A percentile compares a stretch with the other conserved stretches of the same genome.
These are phyloP conservation scores for Apolygus lucorum DNA, from an alignment of 1,140 invertebrate genomes.

Conservation along the genomic window DNA sequence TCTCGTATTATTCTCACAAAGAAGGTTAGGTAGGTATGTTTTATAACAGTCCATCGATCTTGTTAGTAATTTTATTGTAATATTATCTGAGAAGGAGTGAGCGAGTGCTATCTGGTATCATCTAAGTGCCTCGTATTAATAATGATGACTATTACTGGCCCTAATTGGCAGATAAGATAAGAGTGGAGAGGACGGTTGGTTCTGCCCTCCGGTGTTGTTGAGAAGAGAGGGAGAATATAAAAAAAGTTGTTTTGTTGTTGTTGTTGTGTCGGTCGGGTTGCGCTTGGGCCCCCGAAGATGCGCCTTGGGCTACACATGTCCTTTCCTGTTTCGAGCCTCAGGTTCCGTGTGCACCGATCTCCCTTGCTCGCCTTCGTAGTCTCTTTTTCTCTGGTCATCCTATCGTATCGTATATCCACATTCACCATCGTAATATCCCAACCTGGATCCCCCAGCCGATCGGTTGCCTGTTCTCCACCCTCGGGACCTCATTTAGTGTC, in stretches of 20 bases:
- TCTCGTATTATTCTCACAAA: too few relatives aligned
- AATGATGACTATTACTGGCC: slow-evolving; percentile 24
- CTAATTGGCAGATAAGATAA: slow-evolving; percentile 23
- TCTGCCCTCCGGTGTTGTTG: neutral
- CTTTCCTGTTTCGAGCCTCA: slow-evolving; percentile 13
- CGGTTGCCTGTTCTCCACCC: neutral
- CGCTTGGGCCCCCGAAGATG: slow-evolving; percentile 6
- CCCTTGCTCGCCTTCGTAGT: neutral
- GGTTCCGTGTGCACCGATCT: neutral
- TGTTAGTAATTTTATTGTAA: slow-evolving; percentile 13
- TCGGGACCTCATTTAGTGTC: too few relatives aligned
- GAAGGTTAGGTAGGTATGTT: neutral
- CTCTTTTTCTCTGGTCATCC: neutral
- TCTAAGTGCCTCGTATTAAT: slow-evolving; percentile 23
- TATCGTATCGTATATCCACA: neutral
- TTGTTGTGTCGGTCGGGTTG: slow-evolving; percentile 5
- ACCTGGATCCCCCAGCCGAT: neutral
- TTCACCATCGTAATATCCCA: neutral
- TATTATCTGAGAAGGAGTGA: slow-evolving; percentile 9
- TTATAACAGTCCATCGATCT: neutral
- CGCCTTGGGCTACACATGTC: slow-evolving; percentile 2
- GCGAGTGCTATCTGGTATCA: slow-evolving; percentile 21
- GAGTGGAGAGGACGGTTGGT: neutral
- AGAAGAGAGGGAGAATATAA: neutral
- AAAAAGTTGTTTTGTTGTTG: neutral